A percentile compares a stretch with the other conserved stretches of the same genome.
Conservation (phyloP, 2,113 vertebrate species). For the Lagenorhynchus albirostris region DNA sequence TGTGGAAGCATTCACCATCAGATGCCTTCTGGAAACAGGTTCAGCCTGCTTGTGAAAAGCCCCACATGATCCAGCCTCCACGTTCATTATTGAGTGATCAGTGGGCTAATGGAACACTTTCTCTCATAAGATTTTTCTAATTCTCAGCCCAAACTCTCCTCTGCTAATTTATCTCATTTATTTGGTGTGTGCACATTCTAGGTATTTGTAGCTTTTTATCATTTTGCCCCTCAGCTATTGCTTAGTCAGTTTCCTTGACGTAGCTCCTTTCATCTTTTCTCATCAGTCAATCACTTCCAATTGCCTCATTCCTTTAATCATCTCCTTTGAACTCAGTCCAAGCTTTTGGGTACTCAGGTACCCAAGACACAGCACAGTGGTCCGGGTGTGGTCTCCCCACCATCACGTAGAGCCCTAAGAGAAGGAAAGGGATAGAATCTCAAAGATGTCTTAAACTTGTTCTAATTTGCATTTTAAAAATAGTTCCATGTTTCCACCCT, state of each 20-base stretch:
- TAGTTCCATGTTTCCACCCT: background rate
- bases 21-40: background rate
- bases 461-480: conserved; percentile 34
- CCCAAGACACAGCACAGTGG: background rate
- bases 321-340: conserved; percentile 67
- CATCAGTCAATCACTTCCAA: conserved; percentile 55
- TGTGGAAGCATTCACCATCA: background rate
- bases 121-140: background rate
- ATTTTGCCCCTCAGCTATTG: conserved; percentile 49
- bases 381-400: background rate
- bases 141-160: background rate
- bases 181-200: background rate
- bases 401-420: background rate
- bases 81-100: conserved; percentile 6
- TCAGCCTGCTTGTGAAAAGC: conserved; percentile 1
- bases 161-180: background rate
- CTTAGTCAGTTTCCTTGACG: conserved; percentile 22
- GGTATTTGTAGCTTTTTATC: conserved; percentile 62
- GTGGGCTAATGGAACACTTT: conserved; percentile 54
- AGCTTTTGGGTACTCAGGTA: conserved; percentile 17
- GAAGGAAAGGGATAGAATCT: background rate
- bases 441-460: background rate
- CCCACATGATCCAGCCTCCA: background rate
- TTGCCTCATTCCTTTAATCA: conserved; percentile 57
- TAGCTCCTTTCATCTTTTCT: conserved; percentile 64